Evolutionary conservation across 2,888 invertebrate species (phyloP).

Genomic region (Hyposoter didymator): DNA sequence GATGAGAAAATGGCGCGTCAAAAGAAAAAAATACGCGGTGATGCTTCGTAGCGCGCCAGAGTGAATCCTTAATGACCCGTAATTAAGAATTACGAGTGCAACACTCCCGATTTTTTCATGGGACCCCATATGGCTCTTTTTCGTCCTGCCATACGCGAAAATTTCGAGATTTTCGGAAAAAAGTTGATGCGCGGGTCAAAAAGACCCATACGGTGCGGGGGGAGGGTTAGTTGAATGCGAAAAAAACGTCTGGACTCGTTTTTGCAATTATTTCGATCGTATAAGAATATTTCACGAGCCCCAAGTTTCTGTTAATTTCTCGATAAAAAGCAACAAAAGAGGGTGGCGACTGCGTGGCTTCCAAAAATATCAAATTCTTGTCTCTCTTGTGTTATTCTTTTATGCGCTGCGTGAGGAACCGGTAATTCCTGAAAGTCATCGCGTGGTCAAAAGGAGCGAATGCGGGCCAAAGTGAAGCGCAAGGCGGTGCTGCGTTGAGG

Average conservation of each 20-base stretch:
- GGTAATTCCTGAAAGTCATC: conserved; percentile 59
- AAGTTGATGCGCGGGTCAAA: no score
- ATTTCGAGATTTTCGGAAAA: no score
- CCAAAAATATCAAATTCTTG: conserved; percentile 22
- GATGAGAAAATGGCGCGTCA: conserved; percentile 15
- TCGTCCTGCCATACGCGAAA: no score
- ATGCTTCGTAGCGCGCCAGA: conserved; percentile 12
- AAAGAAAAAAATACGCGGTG: conserved; percentile 30
- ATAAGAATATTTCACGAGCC: neutral
- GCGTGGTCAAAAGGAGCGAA: conserved; percentile 13
- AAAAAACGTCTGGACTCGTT: no score
- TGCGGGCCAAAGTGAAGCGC: conserved; percentile 9
- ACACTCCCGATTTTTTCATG: neutral
- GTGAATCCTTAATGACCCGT: conserved; percentile 60
- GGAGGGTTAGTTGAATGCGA: conserved; percentile 51
- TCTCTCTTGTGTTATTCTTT: conserved; percentile 15
- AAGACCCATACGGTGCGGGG: no score
- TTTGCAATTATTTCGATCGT: neutral
- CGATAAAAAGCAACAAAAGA: neutral
- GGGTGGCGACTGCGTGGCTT: neutral
- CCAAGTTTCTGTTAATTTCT: neutral
- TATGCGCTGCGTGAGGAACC: conserved; percentile 48
- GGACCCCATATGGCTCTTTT: no score
- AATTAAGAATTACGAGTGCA: conserved; percentile 64
- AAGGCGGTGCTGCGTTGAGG: neutral